Percentiles rank a stretch among this genome's conserved stretches.
phyloP scores from a whole-genome alignment of 2,888 invertebrate genomes.

The Seira sanloemensis region DNA sequence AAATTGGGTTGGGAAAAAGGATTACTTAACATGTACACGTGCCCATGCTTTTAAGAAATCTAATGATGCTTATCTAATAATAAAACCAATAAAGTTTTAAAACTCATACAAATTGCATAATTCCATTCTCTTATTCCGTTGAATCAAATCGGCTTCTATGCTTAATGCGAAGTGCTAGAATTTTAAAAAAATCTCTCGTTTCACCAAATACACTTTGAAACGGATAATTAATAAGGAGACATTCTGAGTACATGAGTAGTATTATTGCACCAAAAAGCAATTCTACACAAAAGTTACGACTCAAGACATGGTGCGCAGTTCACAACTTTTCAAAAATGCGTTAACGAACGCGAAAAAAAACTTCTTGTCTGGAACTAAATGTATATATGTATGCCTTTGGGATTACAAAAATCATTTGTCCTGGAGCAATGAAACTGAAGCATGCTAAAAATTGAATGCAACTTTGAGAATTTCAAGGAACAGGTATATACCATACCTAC shows the following conservation, averaged over 20 bases:
- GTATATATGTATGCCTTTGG: too few relatives aligned
- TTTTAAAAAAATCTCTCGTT: background rate
- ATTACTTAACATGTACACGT: too few relatives aligned
- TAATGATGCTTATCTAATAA: too few relatives aligned
- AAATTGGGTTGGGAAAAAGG: too few relatives aligned
- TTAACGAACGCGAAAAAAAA: slow-evolving; percentile 21
- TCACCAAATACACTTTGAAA: background rate
- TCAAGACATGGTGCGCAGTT: background rate
- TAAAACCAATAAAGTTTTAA: too few relatives aligned
- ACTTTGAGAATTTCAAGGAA: background rate
- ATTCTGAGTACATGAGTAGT: background rate
- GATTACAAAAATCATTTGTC: slow-evolving; percentile 30
- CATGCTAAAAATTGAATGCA: background rate
- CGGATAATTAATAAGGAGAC: background rate
- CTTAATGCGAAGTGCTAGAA: too few relatives aligned
- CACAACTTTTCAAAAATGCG: background rate
- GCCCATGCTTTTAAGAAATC: too few relatives aligned
- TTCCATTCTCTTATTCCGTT: too few relatives aligned
- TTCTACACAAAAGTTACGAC: background rate
- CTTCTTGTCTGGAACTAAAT: background rate
- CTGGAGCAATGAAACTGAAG: slow-evolving; percentile 43
- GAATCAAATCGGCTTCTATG: too few relatives aligned
- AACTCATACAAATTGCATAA: too few relatives aligned
- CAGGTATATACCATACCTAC: background rate
- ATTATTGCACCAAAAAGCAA: background rate